These are phyloP conservation scores for Metopolophium dirhodum DNA, from an alignment of 1,140 invertebrate species.

Conservation along the genomic window DNA sequence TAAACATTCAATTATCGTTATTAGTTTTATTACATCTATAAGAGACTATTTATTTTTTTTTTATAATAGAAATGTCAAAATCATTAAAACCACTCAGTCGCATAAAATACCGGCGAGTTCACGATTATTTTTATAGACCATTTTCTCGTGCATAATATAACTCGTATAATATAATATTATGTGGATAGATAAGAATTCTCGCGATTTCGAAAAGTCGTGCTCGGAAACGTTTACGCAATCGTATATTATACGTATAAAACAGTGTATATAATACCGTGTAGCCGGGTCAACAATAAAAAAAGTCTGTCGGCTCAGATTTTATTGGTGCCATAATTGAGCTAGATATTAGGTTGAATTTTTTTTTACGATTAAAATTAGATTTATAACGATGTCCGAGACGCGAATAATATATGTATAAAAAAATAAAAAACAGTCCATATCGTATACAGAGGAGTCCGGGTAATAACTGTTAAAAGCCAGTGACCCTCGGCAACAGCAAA, in stretches of 20 bases:
- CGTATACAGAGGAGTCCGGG: not conserved
- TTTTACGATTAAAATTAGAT: constrained; percentile 48
- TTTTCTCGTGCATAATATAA: constrained; percentile 3
- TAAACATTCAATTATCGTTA: not conserved
- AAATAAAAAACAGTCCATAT: not conserved
- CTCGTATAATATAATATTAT: not conserved
- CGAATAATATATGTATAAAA: constrained; percentile 22
- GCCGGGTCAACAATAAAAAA: constrained; percentile 37
- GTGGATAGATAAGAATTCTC: not conserved
- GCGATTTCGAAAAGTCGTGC: constrained; percentile 25
- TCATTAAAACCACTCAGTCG: constrained; percentile 10
- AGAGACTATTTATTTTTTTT: not conserved
- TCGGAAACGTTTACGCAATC: constrained; percentile 22
- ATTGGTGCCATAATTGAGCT: constrained; percentile 21
- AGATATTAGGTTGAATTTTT: constrained; percentile 36
- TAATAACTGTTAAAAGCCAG: constrained; percentile 43
- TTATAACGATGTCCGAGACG: constrained; percentile 19
- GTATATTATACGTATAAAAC: not conserved
- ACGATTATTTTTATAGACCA: constrained; percentile 33
- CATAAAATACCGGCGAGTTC: not conserved
- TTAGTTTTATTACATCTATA: not conserved
- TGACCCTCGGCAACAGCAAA: constrained; percentile 24
- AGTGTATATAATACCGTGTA: not conserved
- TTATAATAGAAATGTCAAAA: constrained; percentile 45
- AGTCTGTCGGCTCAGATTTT: constrained; percentile 10